These are phyloP conservation scores for Lingula anatina DNA, from an alignment of 2,888 invertebrate species.

Conservation along the genomic window DNA sequence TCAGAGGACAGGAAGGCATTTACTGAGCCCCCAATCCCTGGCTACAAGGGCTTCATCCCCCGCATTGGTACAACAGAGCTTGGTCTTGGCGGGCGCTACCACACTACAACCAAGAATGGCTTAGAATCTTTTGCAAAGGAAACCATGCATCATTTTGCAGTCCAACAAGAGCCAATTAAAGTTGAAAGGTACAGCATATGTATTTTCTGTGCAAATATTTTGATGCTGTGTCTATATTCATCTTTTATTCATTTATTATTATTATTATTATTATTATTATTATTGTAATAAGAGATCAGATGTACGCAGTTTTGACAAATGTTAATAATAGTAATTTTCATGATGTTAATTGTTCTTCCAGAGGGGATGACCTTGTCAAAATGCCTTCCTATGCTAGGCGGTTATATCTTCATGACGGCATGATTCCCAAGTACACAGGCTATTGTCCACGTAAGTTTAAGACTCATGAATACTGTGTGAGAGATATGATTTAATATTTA, in stretches of 20 bases:
- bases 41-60: constrained; percentile 50
- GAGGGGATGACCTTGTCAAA: no score
- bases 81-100: constrained; percentile 46
- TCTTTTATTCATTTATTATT: no score
- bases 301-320: no score
- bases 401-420: constrained; percentile 44
- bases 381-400: constrained; percentile 14
- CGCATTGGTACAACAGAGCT: constrained; percentile 47
- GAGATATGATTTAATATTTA: no score
- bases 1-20: constrained; percentile 36
- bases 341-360: no score
- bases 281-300: no score
- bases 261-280: no score
- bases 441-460: constrained; percentile 45
- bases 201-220: no score
- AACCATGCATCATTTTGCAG: constrained; percentile 16
- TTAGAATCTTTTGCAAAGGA: constrained; percentile 41
- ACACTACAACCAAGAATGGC: constrained; percentile 39
- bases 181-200: constrained; percentile 1
- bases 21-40: constrained; percentile 50
- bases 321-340: no score
- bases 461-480: no score
- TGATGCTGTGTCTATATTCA: no score
- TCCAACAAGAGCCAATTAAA: not conserved
- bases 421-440: constrained; percentile 53